Base-by-base conservation (phyloP, 1,140 invertebrate genomes). In the Lasioglossum albipes region DNA sequence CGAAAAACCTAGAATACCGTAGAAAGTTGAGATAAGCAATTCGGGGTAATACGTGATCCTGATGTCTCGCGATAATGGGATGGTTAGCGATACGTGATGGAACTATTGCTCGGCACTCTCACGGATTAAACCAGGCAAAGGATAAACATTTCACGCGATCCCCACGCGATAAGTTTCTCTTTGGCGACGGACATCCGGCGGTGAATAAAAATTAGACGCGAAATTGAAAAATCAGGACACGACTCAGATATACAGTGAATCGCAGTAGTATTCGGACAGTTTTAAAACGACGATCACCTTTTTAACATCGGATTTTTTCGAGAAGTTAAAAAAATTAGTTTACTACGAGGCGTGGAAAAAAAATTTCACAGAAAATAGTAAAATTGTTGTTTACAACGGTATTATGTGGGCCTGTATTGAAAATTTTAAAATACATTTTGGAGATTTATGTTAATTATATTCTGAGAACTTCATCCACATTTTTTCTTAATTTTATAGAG, bases 171-270 rank as follows among this genome's bases (percentile, higher is more conserved):
- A 12, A 9, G n/a, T 67, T 73, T 77, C 54, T 41, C 71, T 31
- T 67, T 10, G 22, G 10, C 66, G 41, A 41, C 41, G 12, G 7
- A 16, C 42, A 13, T 45, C 36, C n/a, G 71, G 0, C 3, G 45
- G 1, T 64, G 31, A 72, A 78, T 57, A 18, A 75, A 49, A 59
- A 66, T 80, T 18, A 49, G 20, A 7, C 59, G 20, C 36, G 22
- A 69, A 73, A 70, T 81, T 61, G 57, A 81, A 57, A 85, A 81
- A 77, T 77, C 59, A 68, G 78, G 64, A 70, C 78, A 62, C 36
- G 36, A 54, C 16, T 18, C 1, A 42, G 7, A 81, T 64, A 74
- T 73, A n/a, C 64, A 84, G 74, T 54, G 13, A 81, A 27, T 81
- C 70, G 64, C 36, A 74, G 22, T 49, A 13, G 68, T 18, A 41